A percentile compares a stretch with the other conserved stretches of the same genome.
phyloP scores from a whole-genome alignment of 2,113 vertebrate species.

The Crypturellus undulatus region DNA sequence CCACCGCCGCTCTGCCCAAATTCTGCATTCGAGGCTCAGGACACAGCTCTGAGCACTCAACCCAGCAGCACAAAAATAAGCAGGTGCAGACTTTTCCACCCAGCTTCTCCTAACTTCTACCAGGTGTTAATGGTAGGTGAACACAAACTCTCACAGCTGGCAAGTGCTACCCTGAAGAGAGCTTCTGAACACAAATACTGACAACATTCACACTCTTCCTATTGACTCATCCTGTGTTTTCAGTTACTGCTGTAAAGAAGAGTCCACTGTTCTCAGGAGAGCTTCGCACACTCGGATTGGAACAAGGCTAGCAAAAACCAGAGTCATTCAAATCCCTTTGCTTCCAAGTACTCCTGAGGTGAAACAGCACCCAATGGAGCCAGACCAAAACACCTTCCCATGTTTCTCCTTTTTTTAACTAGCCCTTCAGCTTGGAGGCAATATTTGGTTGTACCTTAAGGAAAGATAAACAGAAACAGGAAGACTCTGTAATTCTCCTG shows the following conservation, averaged over 20 bases:
- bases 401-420: neutral
- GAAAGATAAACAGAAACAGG: neutral
- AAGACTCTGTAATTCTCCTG: neutral
- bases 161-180: neutral
- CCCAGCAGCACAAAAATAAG: neutral
- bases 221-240: neutral
- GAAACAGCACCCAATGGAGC: neutral
- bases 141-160: neutral
- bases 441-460: neutral
- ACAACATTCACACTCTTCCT: neutral
- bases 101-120: neutral
- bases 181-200: neutral
- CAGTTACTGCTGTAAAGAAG: neutral
- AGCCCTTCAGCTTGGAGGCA: neutral
- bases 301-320: neutral
- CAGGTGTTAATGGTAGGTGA: neutral
- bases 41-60: neutral
- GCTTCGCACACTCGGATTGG: neutral
- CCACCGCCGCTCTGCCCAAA: neutral
- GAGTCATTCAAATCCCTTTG: neutral
- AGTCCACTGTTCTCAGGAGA: neutral
- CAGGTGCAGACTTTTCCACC: neutral
- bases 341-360: neutral
- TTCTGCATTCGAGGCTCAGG: accelerated
- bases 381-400: neutral